Evolutionary conservation across 1,140 invertebrate genomes (phyloP).

Genomic region (Tetramorium parvispinum): DNA sequence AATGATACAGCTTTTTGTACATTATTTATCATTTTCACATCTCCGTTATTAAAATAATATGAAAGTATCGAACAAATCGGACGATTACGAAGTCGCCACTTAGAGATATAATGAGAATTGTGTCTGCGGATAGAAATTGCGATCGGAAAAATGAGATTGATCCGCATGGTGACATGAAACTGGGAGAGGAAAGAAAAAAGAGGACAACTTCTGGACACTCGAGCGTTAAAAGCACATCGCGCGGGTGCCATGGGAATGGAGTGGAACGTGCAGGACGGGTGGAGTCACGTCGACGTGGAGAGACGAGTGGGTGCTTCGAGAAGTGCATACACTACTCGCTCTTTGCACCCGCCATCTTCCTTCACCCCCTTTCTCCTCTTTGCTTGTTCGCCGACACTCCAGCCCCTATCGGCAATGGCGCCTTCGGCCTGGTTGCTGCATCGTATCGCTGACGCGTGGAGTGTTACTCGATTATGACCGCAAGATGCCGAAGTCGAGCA

Average conservation of each 20-base stretch:
- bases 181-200: not conserved
- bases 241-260: constrained; percentile 46
- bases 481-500: constrained; percentile 54
- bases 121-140: not conserved
- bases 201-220: constrained; percentile 65
- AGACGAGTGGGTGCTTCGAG: constrained; percentile 76
- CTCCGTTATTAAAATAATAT: not conserved
- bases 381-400: constrained; percentile 29
- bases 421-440: constrained; percentile 40
- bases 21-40: not conserved
- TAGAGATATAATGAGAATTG: not conserved
- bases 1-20: not conserved
- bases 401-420: constrained; percentile 46
- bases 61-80: not conserved
- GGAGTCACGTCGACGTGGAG: constrained; percentile 73
- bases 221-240: constrained; percentile 77
- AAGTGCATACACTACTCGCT: constrained; percentile 68
- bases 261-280: constrained; percentile 62
- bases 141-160: constrained; percentile 27
- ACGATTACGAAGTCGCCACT: not conserved
- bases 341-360: constrained; percentile 47
- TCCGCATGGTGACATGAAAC: not conserved
- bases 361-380: constrained; percentile 30
- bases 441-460: constrained; percentile 51
- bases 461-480: constrained; percentile 59